Evolutionary conservation across 2,888 invertebrate species (phyloP).

Genomic region (Aphidoletes aphidimyza): DNA sequence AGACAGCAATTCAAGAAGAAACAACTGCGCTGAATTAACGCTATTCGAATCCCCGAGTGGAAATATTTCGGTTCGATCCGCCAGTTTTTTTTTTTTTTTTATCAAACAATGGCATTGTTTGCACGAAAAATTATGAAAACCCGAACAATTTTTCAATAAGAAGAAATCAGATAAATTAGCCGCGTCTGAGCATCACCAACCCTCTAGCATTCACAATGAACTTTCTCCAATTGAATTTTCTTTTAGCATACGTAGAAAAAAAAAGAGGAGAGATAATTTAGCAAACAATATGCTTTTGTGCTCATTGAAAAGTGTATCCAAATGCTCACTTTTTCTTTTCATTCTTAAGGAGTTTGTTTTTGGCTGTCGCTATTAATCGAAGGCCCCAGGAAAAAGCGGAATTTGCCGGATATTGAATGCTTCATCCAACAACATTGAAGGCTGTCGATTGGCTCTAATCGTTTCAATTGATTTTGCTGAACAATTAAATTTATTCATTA

Average conservation of each 20-base stretch:
- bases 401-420: too few species aligned
- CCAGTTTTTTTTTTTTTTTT: too few species aligned
- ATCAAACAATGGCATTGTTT: conserved; percentile 1
- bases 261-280: not conserved
- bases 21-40: not conserved
- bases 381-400: too few species aligned
- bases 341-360: too few species aligned
- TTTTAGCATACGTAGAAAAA: not conserved
- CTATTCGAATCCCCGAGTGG: not conserved
- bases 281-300: conserved; percentile 18
- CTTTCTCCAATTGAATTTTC: not conserved
- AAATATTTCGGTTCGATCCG: not conserved
- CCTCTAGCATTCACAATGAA: not conserved
- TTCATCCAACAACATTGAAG: too few species aligned
- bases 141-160: not conserved
- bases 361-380: too few species aligned
- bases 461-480: not conserved
- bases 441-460: not conserved
- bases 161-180: conserved; percentile 12
- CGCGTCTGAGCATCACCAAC: not conserved
- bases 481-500: conserved; percentile 46
- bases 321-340: too few species aligned
- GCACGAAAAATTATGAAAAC: not conserved
- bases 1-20: not conserved
- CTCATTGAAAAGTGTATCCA: not conserved